phyloP scores from a whole-genome alignment of 2,113 vertebrate genomes.

The Nibea coibor region DNA sequence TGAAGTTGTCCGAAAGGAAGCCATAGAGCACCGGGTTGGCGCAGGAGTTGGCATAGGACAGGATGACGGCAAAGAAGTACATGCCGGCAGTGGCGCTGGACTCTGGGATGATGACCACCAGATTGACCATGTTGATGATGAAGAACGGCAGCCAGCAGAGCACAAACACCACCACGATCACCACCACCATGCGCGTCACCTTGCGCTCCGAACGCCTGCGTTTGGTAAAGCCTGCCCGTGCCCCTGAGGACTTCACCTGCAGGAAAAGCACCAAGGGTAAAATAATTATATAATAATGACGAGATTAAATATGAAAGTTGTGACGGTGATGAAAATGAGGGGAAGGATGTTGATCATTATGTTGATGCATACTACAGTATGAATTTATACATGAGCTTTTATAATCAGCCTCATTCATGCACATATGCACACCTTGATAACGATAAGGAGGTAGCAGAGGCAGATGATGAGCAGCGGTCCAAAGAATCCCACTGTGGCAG shows the following conservation, averaged over 20 bases:
- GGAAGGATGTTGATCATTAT: neutral
- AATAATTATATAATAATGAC: neutral
- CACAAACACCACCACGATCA: conserved; percentile 93
- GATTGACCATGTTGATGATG: conserved; percentile 93
- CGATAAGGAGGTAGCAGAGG: conserved; percentile 92
- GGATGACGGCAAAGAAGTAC: conserved; percentile 92
- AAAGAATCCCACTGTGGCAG: conserved; percentile 92
- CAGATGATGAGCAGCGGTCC: conserved; percentile 93
- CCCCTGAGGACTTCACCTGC: conserved; percentile 89
- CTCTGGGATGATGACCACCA: conserved; percentile 91
- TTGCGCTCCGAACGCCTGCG: conserved; percentile 90
- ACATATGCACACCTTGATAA: conserved; percentile 83
- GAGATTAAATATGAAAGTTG: neutral
- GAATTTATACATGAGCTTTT: conserved; percentile 15
- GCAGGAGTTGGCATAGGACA: conserved; percentile 96
- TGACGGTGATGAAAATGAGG: neutral
- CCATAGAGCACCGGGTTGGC: conserved; percentile 95
- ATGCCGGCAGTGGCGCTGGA: conserved; percentile 86
- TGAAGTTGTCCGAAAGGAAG: conserved; percentile 96
- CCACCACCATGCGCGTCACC: conserved; percentile 95
- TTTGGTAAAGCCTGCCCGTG: conserved; percentile 87
- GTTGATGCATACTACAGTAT: neutral
- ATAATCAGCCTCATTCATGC: neutral
- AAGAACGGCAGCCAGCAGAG: conserved; percentile 97
- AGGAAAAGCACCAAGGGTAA: neutral